Evolutionary conservation across 2,797 vertebrate species (phyloP).

Genomic region (Ispidina picta): DNA sequence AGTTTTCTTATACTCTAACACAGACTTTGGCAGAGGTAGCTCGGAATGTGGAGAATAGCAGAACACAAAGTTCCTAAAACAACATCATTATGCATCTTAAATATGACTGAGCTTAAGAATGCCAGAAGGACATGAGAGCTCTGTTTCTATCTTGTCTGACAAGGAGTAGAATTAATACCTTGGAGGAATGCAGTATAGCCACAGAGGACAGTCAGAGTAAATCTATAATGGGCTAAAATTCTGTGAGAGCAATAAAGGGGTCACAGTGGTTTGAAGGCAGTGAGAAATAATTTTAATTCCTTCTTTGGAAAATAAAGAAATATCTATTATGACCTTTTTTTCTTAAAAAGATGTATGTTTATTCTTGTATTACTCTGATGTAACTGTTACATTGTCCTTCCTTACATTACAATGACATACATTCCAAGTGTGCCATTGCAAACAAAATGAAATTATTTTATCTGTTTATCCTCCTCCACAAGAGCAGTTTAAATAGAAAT

Average conservation of each 20-base stretch:
- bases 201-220: constrained; percentile 10
- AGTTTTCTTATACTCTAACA: background rate
- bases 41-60: background rate
- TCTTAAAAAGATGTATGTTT: background rate
- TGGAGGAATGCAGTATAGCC: background rate
- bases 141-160: background rate
- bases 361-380: background rate
- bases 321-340: background rate
- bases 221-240: constrained; percentile 17
- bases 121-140: background rate
- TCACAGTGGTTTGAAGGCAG: constrained; percentile 1
- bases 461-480: background rate
- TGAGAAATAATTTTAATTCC: background rate
- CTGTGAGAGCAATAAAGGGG: background rate
- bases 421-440: background rate
- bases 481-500: background rate
- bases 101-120: background rate
- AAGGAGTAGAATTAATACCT: constrained; percentile 27
- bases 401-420: background rate
- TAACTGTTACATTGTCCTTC: background rate
- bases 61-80: constrained; percentile 7
- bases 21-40: background rate
- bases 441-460: background rate
- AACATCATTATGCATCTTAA: constrained; percentile 32
- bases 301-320: background rate